A percentile compares a stretch with the other conserved stretches of the same genome.
Evolutionary conservation across 2,113 vertebrate species (phyloP).

Genomic region (Herpailurus yagouaroundi): DNA sequence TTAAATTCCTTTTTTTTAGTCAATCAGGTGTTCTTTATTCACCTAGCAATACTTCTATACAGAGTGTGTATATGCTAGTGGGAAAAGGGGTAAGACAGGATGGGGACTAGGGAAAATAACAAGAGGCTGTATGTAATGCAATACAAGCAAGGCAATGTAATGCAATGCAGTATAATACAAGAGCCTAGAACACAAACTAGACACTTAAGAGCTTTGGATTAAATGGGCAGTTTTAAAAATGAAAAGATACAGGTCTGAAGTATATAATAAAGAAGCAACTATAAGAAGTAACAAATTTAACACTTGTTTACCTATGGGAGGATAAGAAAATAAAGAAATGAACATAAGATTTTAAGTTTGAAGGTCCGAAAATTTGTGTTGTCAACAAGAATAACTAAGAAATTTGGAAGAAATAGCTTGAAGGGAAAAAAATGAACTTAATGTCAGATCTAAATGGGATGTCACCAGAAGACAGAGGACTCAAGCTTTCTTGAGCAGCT

Average conservation of each 20-base stretch:
- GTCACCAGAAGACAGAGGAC: background rate
- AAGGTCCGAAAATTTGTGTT: background rate
- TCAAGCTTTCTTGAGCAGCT: constrained; percentile 25
- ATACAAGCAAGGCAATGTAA: too few relatives aligned
- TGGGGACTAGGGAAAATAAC: background rate
- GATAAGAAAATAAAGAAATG: background rate
- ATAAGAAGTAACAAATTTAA: constrained; percentile 27
- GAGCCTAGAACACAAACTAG: background rate
- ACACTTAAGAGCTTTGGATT: background rate
- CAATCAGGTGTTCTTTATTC: background rate
- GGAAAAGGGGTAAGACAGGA: background rate
- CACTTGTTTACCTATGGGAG: background rate
- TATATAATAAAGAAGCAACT: background rate
- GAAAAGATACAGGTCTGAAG: background rate
- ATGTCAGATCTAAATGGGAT: background rate
- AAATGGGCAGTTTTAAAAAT: constrained; percentile 25
- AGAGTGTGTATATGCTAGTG: background rate
- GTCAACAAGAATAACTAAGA: background rate
- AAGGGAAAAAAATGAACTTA: background rate
- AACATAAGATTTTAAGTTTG: background rate
- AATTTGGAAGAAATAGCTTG: constrained; percentile 36
- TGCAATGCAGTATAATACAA: background rate
- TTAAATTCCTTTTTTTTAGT: background rate
- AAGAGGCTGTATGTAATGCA: background rate
- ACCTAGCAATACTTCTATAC: background rate